These are phyloP conservation scores for Diprion similis DNA, from an alignment of 1,140 invertebrate species.

Conservation along the genomic window DNA sequence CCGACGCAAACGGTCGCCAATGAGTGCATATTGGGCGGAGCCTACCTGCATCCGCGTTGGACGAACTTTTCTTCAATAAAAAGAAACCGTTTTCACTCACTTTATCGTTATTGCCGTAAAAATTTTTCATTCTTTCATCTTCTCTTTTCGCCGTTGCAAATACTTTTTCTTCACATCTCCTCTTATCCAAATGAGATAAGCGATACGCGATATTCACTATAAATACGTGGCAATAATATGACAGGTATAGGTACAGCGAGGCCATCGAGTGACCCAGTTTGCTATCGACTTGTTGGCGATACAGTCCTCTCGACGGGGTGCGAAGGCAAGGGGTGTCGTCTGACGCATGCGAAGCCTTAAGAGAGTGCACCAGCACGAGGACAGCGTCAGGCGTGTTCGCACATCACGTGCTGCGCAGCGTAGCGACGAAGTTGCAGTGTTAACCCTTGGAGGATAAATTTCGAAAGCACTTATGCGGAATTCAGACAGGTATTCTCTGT, in stretches of 20 bases:
- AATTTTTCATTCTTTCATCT: conserved; percentile 20
- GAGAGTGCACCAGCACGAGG: too few relatives aligned
- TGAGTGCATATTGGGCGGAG: conserved; percentile 57
- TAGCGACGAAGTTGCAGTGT: too few relatives aligned
- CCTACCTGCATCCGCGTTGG: conserved; percentile 41
- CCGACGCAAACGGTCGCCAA: conserved; percentile 58
- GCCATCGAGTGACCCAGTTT: conserved; percentile 48
- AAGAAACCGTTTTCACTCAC: neutral
- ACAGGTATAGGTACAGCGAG: neutral
- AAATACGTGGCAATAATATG: neutral
- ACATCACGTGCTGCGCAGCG: too few relatives aligned
- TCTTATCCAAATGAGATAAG: neutral
- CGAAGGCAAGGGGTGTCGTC: too few relatives aligned
- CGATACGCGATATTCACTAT: conserved; percentile 2
- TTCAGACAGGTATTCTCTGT: too few relatives aligned
- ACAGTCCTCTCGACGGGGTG: neutral
- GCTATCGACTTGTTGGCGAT: conserved; percentile 49
- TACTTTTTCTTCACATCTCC: conserved; percentile 18
- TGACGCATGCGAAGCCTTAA: too few relatives aligned
- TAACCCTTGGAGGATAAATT: too few relatives aligned
- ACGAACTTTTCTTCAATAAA: neutral
- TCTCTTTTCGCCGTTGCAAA: conserved; percentile 11
- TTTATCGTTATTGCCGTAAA: conserved; percentile 13
- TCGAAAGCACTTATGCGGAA: too few relatives aligned
- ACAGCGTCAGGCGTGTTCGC: too few relatives aligned